A percentile compares a stretch with the other conserved stretches of the same genome.
Evolutionary conservation across 2,888 invertebrate species (phyloP).

Genomic region (Poecilus cupreus): DNA sequence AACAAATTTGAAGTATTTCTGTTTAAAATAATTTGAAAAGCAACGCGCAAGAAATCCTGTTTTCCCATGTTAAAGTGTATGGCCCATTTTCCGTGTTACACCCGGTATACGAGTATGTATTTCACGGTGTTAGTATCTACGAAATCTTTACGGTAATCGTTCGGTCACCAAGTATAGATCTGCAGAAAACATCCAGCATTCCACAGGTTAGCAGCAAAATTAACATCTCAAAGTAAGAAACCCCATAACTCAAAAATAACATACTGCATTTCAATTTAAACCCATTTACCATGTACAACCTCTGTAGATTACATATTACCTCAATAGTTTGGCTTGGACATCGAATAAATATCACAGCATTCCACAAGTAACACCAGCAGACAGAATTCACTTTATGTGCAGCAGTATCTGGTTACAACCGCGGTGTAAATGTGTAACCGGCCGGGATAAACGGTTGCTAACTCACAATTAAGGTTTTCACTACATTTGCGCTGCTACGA

Average conservation of each 20-base stretch:
- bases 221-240: not conserved
- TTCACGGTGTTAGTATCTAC: too few relatives aligned
- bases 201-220: not conserved
- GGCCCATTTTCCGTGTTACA: too few relatives aligned
- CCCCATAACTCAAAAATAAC: not conserved
- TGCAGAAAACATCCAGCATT: too few relatives aligned
- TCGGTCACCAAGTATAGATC: too few relatives aligned
- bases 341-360: not conserved
- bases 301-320: not conserved
- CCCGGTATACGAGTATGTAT: too few relatives aligned
- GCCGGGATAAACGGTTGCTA: not conserved
- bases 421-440: not conserved
- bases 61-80: too few relatives aligned
- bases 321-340: not conserved
- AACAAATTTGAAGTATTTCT: too few relatives aligned
- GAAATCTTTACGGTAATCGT: too few relatives aligned
- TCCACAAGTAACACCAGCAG: not conserved
- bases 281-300: not conserved
- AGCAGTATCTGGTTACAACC: not conserved
- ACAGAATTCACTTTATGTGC: not conserved
- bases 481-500: not conserved
- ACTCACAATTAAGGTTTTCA: slow-evolving; percentile 20
- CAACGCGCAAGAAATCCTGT: too few relatives aligned
- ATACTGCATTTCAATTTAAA: not conserved
- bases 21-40: too few relatives aligned